A percentile compares a stretch with the other conserved stretches of the same genome.
Conservation (phyloP, 1,140 invertebrate genomes). For the Coboldia fuscipes region DNA sequence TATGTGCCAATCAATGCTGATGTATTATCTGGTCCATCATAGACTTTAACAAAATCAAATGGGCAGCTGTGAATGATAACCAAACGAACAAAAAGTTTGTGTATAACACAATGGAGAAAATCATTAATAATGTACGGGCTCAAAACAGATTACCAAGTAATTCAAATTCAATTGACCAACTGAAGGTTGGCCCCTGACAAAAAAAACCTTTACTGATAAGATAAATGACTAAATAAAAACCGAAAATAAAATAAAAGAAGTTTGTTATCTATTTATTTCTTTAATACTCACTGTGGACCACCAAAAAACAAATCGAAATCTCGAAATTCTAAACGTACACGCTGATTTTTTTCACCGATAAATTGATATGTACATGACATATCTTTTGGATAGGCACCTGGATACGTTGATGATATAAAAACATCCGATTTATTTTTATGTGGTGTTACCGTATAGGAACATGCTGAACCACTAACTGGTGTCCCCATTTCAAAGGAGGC, state of each 20-base stretch:
- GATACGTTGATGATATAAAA: conserved; percentile 93
- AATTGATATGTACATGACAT: conserved; percentile 85
- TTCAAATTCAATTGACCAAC: too few species aligned
- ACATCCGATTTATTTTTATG: conserved; percentile 56
- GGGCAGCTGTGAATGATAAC: conserved; percentile 81
- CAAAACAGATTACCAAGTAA: too few species aligned
- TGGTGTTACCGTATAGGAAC: conserved; percentile 63
- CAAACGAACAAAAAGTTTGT: too few species aligned
- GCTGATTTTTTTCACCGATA: conserved; percentile 68
- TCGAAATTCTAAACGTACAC: conserved; percentile 87
- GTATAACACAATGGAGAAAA: too few species aligned
- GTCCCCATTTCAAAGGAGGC: conserved; percentile 82
- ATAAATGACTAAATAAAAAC: too few species aligned
- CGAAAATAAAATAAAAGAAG: background rate
- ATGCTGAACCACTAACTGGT: conserved; percentile 51
- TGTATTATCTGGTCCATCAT: conserved; percentile 72
- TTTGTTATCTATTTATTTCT: background rate
- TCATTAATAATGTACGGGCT: too few species aligned
- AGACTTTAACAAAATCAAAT: conserved; percentile 92
- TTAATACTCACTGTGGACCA: conserved; percentile 80
- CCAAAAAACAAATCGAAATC: conserved; percentile 99
- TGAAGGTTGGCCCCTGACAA: too few species aligned
- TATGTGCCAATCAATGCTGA: conserved; percentile 87
- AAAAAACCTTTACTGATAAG: too few species aligned
- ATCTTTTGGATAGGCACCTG: conserved; percentile 95